A percentile compares a stretch with the other conserved stretches of the same genome.
Evolutionary conservation across 2,888 invertebrate species (phyloP).

Genomic region (Lithophane socia): DNA sequence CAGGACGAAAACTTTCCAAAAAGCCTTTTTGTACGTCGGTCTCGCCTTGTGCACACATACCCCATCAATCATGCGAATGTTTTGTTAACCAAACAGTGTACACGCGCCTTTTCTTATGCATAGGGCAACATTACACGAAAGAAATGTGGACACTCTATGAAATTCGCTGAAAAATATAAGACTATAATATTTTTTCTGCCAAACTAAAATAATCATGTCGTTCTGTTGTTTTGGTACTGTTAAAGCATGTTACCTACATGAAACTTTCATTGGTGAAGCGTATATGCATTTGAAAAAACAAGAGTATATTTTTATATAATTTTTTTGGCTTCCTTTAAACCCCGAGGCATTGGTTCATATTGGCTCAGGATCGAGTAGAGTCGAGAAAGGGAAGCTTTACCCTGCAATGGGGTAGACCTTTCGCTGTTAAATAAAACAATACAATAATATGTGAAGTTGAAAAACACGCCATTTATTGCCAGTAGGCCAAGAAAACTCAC

Average conservation of each 20-base stretch:
- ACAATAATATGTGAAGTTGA: neutral
- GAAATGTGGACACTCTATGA: neutral
- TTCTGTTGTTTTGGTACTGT: neutral
- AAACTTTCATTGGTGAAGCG: neutral
- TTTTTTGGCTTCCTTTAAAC: no score
- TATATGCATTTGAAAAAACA: no score
- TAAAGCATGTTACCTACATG: neutral
- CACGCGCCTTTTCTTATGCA: constrained; percentile 36
- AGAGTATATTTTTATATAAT: no score
- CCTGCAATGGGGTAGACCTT: neutral
- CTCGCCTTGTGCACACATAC: constrained; percentile 33
- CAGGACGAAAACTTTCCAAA: constrained; percentile 26
- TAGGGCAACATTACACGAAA: neutral
- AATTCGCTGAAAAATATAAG: neutral
- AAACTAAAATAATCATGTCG: neutral
- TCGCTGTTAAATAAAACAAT: neutral
- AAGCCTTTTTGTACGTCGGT: constrained; percentile 6
- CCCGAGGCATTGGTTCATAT: no score
- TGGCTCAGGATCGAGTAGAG: no score
- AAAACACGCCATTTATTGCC: neutral
- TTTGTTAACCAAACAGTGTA: constrained; percentile 48
- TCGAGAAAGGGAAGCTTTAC: no score
- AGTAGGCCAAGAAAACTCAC: neutral
- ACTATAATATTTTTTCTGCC: neutral
- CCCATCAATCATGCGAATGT: constrained; percentile 52